Conservation (phyloP, 37 sponge, comb jelly and placozoan genomes). For the Theonella swinhoei region DNA sequence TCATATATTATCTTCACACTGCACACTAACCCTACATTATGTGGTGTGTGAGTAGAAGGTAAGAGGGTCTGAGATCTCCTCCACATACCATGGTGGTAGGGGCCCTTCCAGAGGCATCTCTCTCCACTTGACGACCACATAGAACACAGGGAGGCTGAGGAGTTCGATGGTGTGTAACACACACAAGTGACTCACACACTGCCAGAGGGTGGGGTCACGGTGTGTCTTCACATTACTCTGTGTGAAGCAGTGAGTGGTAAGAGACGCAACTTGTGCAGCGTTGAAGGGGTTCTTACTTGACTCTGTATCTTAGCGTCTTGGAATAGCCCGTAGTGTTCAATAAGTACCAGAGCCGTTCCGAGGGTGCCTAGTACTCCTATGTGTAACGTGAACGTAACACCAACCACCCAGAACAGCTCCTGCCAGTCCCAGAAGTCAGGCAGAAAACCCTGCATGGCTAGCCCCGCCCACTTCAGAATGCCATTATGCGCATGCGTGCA, state of each 20-base stretch:
- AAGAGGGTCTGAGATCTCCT: too few relatives aligned
- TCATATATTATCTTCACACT: too few relatives aligned
- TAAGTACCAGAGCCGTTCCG: neutral
- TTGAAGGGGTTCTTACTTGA: too few relatives aligned
- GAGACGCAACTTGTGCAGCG: neutral
- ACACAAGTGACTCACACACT: too few relatives aligned
- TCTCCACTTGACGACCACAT: constrained; percentile 29
- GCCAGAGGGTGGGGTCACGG: too few relatives aligned
- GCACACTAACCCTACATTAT: too few relatives aligned
- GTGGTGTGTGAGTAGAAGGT: too few relatives aligned
- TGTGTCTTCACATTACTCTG: neutral
- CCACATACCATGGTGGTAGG: constrained; percentile 18
- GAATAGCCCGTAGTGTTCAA: constrained; percentile 36
- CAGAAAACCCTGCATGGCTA: neutral
- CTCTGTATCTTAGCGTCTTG: constrained; percentile 39
- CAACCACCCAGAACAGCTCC: constrained; percentile 29
- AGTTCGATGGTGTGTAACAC: constrained; percentile 15
- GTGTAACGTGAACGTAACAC: constrained; percentile 7
- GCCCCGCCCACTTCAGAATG: constrained; percentile 10
- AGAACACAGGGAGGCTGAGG: constrained; percentile 31
- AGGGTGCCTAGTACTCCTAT: neutral
- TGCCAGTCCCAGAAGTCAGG: neutral
- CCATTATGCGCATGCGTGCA: neutral
- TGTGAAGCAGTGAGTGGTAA: neutral
- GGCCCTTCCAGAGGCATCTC: constrained; percentile 14